Base-by-base conservation (phyloP, 1,140 invertebrate genomes). In the Liolophura sinensis region DNA sequence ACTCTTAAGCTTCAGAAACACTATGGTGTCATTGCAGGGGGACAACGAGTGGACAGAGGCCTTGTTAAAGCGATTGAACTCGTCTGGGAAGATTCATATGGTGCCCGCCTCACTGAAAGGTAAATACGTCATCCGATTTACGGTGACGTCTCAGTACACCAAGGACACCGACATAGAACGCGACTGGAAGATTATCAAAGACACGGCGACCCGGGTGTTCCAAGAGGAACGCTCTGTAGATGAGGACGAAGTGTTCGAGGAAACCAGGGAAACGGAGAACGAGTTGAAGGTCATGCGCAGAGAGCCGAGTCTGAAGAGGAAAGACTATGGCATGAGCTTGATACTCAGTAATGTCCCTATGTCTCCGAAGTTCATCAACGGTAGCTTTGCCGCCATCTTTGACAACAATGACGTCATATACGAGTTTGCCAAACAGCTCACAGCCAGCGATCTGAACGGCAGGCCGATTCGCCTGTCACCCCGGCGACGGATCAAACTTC, bases 301-400 rank as follows among this genome's bases (percentile, higher is more conserved):
- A 40, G 60, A 65, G 16, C 60, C 61, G 5, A 62, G 59, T 22
- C 50, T 72, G 25, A 75, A 75, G 62, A 72, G 74, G 25, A 78
- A 77, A 60, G 78, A 93, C 57, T 98, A 97, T 78, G 95, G 96
- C 14, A 95, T 96, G 18, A 97, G 95, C 81, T 86, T 99, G 20
- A 84, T 99, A 27, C 91, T 96, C 14, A 85, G 85, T 71, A 97
- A 98, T 82, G 94, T 93, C 80, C 96, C 96, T 0, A 95, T 97
- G 90, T 97, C 95, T 27, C 96, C 96, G 0, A 98, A 98, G 86
- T 93, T 99, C 22, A 93, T 98, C 11, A 97, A 98, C 76, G 96
- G 94, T 0, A 97, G 93, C 70, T 98, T 96, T 85, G 95, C 93
- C 0, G 96, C 95, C 11, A 92, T 98, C 67, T 95, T 96, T 77